Percentiles rank a stretch among this genome's conserved stretches.
Evolutionary conservation across 2,888 invertebrate species (phyloP).

Genomic region (Polia nebulosa): DNA sequence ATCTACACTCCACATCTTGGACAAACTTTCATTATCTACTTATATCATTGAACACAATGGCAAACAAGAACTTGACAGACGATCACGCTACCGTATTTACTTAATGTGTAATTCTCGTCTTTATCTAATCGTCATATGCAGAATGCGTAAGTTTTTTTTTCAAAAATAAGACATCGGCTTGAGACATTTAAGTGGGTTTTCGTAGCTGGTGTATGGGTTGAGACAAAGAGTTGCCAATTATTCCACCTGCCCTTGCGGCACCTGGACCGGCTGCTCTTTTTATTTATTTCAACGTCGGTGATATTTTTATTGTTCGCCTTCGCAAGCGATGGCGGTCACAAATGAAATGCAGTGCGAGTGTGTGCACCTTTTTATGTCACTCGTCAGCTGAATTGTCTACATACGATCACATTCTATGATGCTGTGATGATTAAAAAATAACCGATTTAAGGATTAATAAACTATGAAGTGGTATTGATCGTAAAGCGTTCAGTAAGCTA

Average conservation of each 20-base stretch:
- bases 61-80: constrained; percentile 42
- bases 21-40: constrained; percentile 34
- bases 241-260: constrained; percentile 89
- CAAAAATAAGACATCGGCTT: constrained; percentile 80
- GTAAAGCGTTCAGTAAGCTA: constrained; percentile 5
- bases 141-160: constrained; percentile 56
- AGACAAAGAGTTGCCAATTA: constrained; percentile 91
- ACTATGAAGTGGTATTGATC: constrained; percentile 3
- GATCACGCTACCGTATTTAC: constrained; percentile 55
- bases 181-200: constrained; percentile 82
- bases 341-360: constrained; percentile 76
- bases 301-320: constrained; percentile 90
- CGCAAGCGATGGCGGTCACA: constrained; percentile 79
- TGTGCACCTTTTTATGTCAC: constrained; percentile 74
- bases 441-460: background rate
- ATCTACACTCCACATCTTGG: constrained; percentile 19
- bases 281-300: constrained; percentile 89
- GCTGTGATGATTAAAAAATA: constrained; percentile 35
- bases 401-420: constrained; percentile 63
- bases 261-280: constrained; percentile 89
- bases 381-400: constrained; percentile 70
- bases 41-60: constrained; percentile 30
- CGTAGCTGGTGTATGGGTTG: constrained; percentile 81
- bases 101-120: constrained; percentile 50
- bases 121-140: constrained; percentile 63